phyloP scores from a whole-genome alignment of 2,113 vertebrate species.

The Lynx canadensis region DNA sequence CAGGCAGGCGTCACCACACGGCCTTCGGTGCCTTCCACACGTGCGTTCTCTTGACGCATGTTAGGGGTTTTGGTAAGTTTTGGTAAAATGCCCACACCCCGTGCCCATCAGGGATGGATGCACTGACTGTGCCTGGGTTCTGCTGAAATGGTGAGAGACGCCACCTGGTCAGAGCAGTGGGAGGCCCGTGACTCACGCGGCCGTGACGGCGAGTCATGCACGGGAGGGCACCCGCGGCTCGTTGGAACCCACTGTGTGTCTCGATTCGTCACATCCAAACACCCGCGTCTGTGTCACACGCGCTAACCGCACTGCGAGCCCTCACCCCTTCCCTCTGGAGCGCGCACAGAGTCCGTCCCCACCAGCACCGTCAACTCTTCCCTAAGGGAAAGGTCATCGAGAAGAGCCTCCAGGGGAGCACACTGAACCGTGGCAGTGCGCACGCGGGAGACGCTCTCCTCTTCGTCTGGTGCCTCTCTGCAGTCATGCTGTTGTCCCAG shows the following conservation, averaged over 20 bases:
- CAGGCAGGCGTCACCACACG: background rate
- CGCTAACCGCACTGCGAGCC: background rate
- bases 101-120: too few relatives aligned
- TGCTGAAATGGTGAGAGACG: background rate
- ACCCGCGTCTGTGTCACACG: background rate
- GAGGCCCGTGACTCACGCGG: rapidly evolving
- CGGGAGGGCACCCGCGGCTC: rapidly evolving
- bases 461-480: rapidly evolving
- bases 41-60: background rate
- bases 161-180: background rate
- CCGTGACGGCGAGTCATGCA: rapidly evolving
- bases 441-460: rapidly evolving
- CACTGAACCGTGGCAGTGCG: too few relatives aligned
- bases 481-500: rapidly evolving
- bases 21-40: background rate
- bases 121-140: background rate
- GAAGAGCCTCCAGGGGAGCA: background rate
- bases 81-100: background rate
- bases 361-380: background rate
- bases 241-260: background rate
- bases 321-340: background rate
- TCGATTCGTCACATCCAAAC: background rate
- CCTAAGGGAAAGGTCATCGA: background rate
- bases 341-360: background rate
- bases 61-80: background rate